Evolutionary conservation across 2,888 invertebrate genomes (phyloP), one percentile per base, ranked within the genome.

Genomic region (Synergus laeviventris): DNA sequence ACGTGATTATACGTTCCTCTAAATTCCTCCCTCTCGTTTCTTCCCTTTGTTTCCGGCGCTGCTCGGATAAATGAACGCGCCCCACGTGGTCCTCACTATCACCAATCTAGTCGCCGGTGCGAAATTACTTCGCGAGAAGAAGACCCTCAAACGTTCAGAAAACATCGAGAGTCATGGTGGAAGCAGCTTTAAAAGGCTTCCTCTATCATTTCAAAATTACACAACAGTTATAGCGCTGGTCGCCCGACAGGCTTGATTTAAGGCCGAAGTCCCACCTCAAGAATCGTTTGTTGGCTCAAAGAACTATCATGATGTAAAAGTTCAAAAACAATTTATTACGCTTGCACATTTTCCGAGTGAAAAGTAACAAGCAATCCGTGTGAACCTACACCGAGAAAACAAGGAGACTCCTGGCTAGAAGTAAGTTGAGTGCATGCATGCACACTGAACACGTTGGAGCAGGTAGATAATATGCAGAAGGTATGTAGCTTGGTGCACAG

Each of bases 11-110:
- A 36, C 2, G 42, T 18, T 24, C n/a, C 12, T 77, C 70, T 73
- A 24, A 74, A 78, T 77, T 75, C 78, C 81, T 79, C 74, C 77
- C 76, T 77, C 79, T 70, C 75, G 78, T 45, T 76, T 77, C 81
- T 81, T 80, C 77, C 62, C 80, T 64, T 78, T 84, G 84, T 85
- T 85, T 84, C 84, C 82, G 86, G 83, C 80, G 78, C 81, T 81
- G 79, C 82, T 80, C 78, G 80, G 84, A 86, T 81, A 83, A 85
- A 86, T 79, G 81, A 60, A 61, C 7, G 70, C 56, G 59, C 74
- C 42, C 21, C 62, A 62, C 18, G 62, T 16, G 38, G 62, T 62
- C 18, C 14, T 62, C 38, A n/a, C 62, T 62, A 62, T 62, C 62
- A 18, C 38, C 38, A 38, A 62, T 62, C 62, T 39, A 62, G 62